Evolutionary conservation across 2,797 vertebrate species (phyloP), one percentile per base, ranked within the genome.

Genomic region (Holocentrus rufus): DNA sequence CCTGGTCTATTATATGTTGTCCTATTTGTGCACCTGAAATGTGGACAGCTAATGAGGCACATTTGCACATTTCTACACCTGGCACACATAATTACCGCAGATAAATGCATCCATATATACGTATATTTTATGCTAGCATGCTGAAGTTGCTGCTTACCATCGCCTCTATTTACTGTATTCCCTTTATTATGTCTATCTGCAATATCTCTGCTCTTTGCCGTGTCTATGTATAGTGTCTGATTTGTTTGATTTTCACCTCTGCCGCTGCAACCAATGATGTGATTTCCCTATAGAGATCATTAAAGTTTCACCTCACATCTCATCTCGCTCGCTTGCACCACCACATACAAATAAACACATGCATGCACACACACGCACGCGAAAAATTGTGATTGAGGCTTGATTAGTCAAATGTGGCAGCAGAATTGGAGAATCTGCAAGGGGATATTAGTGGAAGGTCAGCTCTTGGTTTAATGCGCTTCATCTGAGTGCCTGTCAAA

Each of bases 181-280:
- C 11, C 13, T 15, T 44, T 14, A 14, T 66, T 47, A 4, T 61
- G 54, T n/a, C 1, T 44, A 46, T 58, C 47, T 20, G 20, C 31
- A 2, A 36, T 27, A 14, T 22, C 8, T 18, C 14, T 22, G 5
- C 50, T 46, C 11, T 11, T 13, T 47, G 15, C 44, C 58, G n/a
- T 44, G 27, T 71, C 34, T 54, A 7, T 77, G 59, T 74, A n/a
- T 25, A 66, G 62, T 61, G n/a, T 30, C 7, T 74, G 18, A 46
- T 39, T 61, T 30, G 1, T 66, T 65, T 65, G 5, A 53, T 42
- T 55, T 73, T 42, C 22, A 17, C 46, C 18, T 14, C 34, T 39
- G 31, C 50, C 50, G 20, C 34, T 55, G 6, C 59, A 7, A 75
- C 39, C 3, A 67, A 62, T 53, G 23, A 42, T 1, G 1, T 10